Evolutionary conservation across 2,888 invertebrate genomes (phyloP), one percentile per base, ranked within the genome.

Genomic region (Myopa tessellatipennis): DNA sequence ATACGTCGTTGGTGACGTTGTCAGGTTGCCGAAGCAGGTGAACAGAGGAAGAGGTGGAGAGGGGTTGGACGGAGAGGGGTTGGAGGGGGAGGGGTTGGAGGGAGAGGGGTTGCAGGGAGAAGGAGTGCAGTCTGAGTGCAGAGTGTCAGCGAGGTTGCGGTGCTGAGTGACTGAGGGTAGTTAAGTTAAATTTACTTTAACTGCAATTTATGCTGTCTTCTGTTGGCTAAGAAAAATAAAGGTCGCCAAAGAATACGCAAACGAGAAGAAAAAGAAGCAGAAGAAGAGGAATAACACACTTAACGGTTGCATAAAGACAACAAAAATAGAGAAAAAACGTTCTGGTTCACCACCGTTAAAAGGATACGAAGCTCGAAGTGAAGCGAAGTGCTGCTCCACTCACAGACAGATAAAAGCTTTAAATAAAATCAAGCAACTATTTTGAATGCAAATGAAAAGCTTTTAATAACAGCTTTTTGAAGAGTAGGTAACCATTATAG

Each of bases 121-220:
- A 55, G 5, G 55, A 55, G 34, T 16, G 55, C 36, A 36, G 70
- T 12, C 34, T n/a, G 58, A 5, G 18, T 61, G 40, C 60, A 45
- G 18, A 40, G 58, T 74, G 74, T 38, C 40, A 74, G 60, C 6
- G 63, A 67, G 55, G 55, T 26, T 65, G 55, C 26, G 61, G 18
- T 61, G 67, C 55, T 52, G 67, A 38, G 36, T 10, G 18, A 52
- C 3, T 36, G 18, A 34, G 10, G 26, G 60, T 40, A 14, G 72
- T 12, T 60, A 72, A 60, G 45, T 60, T 38, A 34, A 18, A 60
- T 58, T 40, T 38, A 26, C 40, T 61, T 40, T 38, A 61, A 58
- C 40, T 14, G 36, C 38, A 58, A 72, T 72, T 61, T 61, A 61
- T 40, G 72, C 36, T 72, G 72, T 60, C 72, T 58, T 36, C 18